Evolutionary conservation across 1,140 invertebrate species (phyloP), one percentile per base, ranked within the genome.

Genomic region (Aphelenchoides fujianensis): DNA sequence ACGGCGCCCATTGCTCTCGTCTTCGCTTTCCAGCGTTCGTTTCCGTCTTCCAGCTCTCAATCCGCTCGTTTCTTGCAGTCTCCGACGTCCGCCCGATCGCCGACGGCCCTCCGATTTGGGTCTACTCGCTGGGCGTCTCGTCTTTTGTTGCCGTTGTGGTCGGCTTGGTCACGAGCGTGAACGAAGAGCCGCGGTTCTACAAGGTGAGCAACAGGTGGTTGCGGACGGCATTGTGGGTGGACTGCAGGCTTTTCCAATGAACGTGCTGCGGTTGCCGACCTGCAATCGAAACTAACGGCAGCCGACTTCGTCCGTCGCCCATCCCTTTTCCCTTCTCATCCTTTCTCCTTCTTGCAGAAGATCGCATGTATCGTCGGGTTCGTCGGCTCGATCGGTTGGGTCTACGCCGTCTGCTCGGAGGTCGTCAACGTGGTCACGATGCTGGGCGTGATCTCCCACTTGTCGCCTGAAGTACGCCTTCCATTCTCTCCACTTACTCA

Each of bases 321-420:
- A n/a, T n/a, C n/a, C n/a, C n/a, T n/a, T n/a, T n/a, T n/a, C n/a
- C n/a, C n/a, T n/a, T n/a, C n/a, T n/a, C n/a, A n/a, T n/a, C n/a
- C n/a, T 66, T n/a, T n/a, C n/a, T 1, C 27, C 1, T 2, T 68
- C 59, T 68, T 55, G 55, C 30, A 55, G 66, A 64, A 31, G 9
- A 59, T 68, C 30, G n/a, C 66, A 1, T 16, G 48, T n/a, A 32
- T 12, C 35, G 28, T 52, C 30, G 66, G 66, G 2, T 68, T 68
- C 23, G 37, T 68, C 23, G 53, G 54, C n/a, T 62, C 66, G 0
- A 32, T 68, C 59, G 55, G 57, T 27, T 68, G 66, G 66, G 37
- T 68, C 0, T 68, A 68, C 19, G 55, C 34, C 1, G 37, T 68
- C 2, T 52, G 23, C 0, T n/a, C 66, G 0, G 66, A 68, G 34